Percentiles rank a stretch among this genome's conserved stretches.
Evolutionary conservation across 2,888 invertebrate genomes (phyloP).

Genomic region (Therioaphis trifolii): DNA sequence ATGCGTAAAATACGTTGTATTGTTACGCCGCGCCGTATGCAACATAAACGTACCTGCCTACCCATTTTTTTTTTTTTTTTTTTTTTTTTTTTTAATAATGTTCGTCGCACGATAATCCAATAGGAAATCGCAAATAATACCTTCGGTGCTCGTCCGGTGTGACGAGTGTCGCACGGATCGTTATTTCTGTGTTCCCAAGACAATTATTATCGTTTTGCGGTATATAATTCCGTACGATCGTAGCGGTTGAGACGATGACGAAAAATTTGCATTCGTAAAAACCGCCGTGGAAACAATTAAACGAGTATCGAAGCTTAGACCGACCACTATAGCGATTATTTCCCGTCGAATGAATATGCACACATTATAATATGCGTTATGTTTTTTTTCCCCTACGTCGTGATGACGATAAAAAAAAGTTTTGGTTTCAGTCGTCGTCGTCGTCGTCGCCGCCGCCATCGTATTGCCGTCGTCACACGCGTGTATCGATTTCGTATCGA

Average conservation of each 20-base stretch:
- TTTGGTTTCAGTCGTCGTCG: background rate
- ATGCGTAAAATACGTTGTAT: background rate
- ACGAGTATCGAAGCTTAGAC: background rate
- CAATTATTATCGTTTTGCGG: constrained; percentile 2
- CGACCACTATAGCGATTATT: background rate
- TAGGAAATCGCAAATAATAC: constrained; percentile 28
- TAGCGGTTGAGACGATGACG: background rate
- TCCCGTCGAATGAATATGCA: background rate
- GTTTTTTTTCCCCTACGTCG: background rate
- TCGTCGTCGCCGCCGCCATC: background rate
- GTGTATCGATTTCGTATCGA: constrained; percentile 7
- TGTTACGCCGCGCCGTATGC: background rate
- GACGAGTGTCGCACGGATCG: background rate
- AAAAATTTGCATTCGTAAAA: background rate
- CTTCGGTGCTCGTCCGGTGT: constrained; percentile 6
- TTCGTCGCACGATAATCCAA: constrained; percentile 10
- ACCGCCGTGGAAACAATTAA: too few species aligned
- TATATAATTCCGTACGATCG: background rate
- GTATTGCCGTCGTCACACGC: background rate
- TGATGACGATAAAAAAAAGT: background rate
- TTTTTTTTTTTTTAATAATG: background rate
- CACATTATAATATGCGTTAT: background rate
- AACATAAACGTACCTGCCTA: background rate
- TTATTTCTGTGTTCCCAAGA: background rate
- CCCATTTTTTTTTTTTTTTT: background rate